Evolutionary conservation across 2,113 vertebrate species (phyloP).

Genomic region (Barbus barbus): DNA sequence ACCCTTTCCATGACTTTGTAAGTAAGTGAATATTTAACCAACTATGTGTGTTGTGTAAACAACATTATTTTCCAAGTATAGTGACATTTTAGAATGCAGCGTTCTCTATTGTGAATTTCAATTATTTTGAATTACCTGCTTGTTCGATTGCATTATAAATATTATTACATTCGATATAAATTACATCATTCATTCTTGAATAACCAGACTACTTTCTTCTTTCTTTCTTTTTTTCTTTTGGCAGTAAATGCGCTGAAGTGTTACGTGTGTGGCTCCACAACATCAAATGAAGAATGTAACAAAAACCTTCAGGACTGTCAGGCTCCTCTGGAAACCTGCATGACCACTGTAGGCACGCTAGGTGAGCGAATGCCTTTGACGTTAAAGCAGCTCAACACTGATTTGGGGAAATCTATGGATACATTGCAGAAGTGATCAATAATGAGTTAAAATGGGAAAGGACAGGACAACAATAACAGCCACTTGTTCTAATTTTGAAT

Average conservation of each 20-base stretch:
- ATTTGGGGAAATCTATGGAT: not conserved
- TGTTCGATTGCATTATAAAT: too few relatives aligned
- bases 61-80: not conserved
- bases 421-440: not conserved
- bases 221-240: not conserved
- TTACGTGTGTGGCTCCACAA: constrained; percentile 61
- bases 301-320: constrained; percentile 52
- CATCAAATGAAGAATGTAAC: constrained; percentile 68
- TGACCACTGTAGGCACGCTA: constrained; percentile 62
- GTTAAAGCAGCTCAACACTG: too few relatives aligned
- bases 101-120: not conserved
- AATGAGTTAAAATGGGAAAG: not conserved
- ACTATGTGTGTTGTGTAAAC: not conserved
- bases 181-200: not conserved
- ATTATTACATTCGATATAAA: not conserved
- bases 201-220: too few relatives aligned
- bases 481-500: not conserved
- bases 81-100: too few relatives aligned
- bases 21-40: not conserved
- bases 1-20: not conserved
- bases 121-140: too few relatives aligned
- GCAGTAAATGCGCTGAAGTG: constrained; percentile 62
- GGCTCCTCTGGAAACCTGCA: constrained; percentile 66
- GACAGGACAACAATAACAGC: too few relatives aligned
- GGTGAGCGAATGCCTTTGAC: constrained; percentile 55